phyloP scores from a whole-genome alignment of 2,888 invertebrate species.

The Beris chalybata region DNA sequence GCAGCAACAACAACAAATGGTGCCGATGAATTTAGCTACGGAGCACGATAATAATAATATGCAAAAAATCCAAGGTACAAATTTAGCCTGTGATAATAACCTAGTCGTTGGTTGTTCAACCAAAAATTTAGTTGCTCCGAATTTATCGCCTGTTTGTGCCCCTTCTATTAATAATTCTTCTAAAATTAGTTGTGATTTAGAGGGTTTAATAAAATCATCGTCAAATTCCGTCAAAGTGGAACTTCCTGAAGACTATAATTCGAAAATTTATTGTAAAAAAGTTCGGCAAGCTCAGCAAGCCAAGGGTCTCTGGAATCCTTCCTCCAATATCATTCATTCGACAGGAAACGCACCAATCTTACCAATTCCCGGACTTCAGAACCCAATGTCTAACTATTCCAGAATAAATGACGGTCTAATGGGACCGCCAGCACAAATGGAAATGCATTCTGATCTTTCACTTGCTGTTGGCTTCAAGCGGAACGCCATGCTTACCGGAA shows the following conservation, averaged over 20 bases:
- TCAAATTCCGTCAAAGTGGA: slow-evolving; percentile 50
- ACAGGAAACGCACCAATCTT: slow-evolving; percentile 3
- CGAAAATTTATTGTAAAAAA: slow-evolving; percentile 55
- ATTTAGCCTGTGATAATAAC: slow-evolving; percentile 41
- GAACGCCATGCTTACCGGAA: background rate
- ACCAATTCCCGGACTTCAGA: slow-evolving; percentile 21
- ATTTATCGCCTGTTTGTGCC: slow-evolving; percentile 32
- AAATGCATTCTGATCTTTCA: slow-evolving; percentile 43
- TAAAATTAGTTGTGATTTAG: slow-evolving; percentile 41
- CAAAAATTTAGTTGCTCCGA: slow-evolving; percentile 36
- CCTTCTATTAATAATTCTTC: slow-evolving; percentile 43
- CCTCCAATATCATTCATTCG: slow-evolving; percentile 32
- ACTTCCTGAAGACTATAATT: slow-evolving; percentile 50
- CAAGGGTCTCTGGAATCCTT: slow-evolving; percentile 52
- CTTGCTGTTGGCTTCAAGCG: slow-evolving; percentile 39
- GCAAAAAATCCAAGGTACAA: slow-evolving; percentile 40
- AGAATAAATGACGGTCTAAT: slow-evolving; percentile 51
- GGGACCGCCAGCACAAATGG: slow-evolving; percentile 56
- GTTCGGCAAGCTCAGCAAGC: slow-evolving; percentile 55
- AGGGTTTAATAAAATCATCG: slow-evolving; percentile 26
- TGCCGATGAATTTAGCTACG: slow-evolving; percentile 52
- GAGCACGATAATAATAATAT: slow-evolving; percentile 25
- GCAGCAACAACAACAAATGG: slow-evolving; percentile 45
- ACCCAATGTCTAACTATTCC: slow-evolving; percentile 36
- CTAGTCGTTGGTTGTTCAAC: slow-evolving; percentile 40